phyloP scores from a whole-genome alignment of 2,113 vertebrate species.

The Poeciliopsis prolifica region DNA sequence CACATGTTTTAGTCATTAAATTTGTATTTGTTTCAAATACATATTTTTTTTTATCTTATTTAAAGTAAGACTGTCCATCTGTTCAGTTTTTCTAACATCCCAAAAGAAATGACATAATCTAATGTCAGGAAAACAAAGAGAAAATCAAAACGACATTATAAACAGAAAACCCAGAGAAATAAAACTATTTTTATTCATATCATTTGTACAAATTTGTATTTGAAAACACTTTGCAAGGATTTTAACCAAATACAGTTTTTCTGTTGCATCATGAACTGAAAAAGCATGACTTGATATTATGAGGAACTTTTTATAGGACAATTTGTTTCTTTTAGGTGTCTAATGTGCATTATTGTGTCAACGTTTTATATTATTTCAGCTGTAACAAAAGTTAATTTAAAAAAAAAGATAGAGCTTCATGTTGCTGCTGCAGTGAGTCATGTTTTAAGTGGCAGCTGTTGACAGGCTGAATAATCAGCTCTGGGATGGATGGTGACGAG shows the following conservation, averaged over 20 bases:
- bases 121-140: neutral
- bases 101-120: too few species aligned
- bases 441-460: neutral
- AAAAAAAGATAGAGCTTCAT: neutral
- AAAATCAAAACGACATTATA: neutral
- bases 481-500: neutral
- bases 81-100: too few species aligned
- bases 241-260: neutral
- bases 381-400: neutral
- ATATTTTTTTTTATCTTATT: neutral
- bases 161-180: neutral
- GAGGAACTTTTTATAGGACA: neutral
- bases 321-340: too few species aligned
- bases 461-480: neutral
- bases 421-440: neutral
- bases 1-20: neutral
- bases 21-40: neutral
- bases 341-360: neutral
- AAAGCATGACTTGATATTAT: neutral
- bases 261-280: neutral
- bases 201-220: neutral
- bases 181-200: neutral
- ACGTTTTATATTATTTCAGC: neutral
- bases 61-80: neutral
- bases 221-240: neutral